Evolutionary conservation across 2,888 invertebrate genomes (phyloP), one percentile per base, ranked within the genome.

Genomic region (Napeogenes sylphis): DNA sequence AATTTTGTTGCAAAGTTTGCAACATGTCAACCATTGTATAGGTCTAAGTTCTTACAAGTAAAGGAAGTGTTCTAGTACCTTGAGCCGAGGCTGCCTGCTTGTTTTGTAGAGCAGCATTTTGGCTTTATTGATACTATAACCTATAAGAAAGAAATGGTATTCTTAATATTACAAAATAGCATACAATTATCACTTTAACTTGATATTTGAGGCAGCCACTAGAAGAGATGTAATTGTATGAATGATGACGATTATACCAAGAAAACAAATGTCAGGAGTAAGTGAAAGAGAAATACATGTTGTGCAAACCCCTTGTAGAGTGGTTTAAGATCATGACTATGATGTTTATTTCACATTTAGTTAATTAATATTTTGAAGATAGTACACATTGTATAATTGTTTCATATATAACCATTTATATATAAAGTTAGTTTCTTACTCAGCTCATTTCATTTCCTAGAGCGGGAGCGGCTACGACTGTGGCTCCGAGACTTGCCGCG

Each of bases 401-500:
- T 1, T 2, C 35, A 35, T 35, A 35, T 4, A 4, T 2, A 35
- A 35, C 35, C 4, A 35, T 35, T 5, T 4, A 5, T 4, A 35
- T 35, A 35, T 5, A 6, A 35, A 35, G 35, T 14, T 5, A 6
- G 47, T 47, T 6, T 47, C 81, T 81, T 74, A 85, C 85, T 74
- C 74, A 78, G 72, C 73, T 77, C 73, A 78, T 70, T 75, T 90
- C 86, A 90, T 80, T 90, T 90, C 75, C 90, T 84, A 69, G 91
- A 91, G 73, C 91, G 87, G 14, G 90, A 91, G 67, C 92, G 91
- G 63, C 91, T 91, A 79, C 91, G 91, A 71, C 91, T 91, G 79
- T 91, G 91, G 71, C 91, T 92, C 74, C 92, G 91, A n/a, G 92
- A 89, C 71, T 92, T 90, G 55, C 94, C 93, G 55, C 92, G 91